Evolutionary conservation across 2,888 invertebrate genomes (phyloP).

Genomic region (Thymelicus lineola): DNA sequence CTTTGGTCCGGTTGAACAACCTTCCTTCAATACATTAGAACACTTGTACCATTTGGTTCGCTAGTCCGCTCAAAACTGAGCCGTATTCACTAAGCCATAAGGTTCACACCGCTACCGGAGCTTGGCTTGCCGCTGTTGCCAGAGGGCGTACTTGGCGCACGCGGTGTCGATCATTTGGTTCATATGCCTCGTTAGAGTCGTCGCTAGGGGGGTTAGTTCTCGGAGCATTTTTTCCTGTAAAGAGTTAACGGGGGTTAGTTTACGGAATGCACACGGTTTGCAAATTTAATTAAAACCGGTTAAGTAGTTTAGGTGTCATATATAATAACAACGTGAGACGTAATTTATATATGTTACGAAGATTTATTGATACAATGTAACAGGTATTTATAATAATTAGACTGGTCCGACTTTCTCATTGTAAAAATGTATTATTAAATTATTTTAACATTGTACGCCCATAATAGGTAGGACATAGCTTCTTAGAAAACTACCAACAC

Average conservation of each 20-base stretch:
- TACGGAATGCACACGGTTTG: no score
- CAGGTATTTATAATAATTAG: no score
- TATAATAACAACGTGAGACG: no score
- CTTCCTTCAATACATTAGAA: slow-evolving; percentile 8
- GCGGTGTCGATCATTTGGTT: slow-evolving; percentile 95
- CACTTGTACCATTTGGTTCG: slow-evolving; percentile 17
- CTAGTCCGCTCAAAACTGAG: slow-evolving; percentile 1
- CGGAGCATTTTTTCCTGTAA: slow-evolving; percentile 91
- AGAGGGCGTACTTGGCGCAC: slow-evolving; percentile 93
- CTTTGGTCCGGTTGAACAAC: background rate
- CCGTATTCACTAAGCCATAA: slow-evolving; percentile 28
- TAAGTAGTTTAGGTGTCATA: no score
- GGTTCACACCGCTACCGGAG: slow-evolving; percentile 69
- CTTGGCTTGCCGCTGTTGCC: slow-evolving; percentile 90
- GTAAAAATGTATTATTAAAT: no score
- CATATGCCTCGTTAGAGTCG: slow-evolving; percentile 93
- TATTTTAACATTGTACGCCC: no score
- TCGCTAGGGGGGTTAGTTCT: slow-evolving; percentile 92
- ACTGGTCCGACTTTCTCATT: no score
- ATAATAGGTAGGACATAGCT: no score
- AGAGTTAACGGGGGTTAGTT: background rate
- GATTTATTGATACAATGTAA: no score
- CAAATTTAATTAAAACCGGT: no score
- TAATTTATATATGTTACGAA: no score
- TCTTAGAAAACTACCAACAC: no score